Conservation (phyloP, 2,113 vertebrate genomes). For the Phocoena phocoena region DNA sequence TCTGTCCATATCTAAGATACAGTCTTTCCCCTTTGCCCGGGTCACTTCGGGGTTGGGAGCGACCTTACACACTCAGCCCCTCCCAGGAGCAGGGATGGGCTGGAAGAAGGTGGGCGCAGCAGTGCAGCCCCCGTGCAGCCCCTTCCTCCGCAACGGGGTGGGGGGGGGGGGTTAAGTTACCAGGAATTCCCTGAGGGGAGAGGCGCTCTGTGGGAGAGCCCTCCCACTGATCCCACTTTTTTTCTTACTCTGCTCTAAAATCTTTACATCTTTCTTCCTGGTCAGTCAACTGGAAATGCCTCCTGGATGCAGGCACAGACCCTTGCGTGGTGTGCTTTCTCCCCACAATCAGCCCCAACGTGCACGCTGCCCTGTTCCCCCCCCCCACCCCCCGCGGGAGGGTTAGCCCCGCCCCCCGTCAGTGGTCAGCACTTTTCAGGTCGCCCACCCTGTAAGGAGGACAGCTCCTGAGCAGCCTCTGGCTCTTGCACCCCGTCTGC, state of each 20-base stretch:
- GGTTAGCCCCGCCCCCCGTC: neutral
- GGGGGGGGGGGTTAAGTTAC: neutral
- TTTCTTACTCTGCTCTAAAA: neutral
- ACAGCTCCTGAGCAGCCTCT: neutral
- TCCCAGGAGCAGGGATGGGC: neutral
- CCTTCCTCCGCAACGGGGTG: neutral
- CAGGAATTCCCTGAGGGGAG: neutral
- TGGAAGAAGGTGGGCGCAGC: no score
- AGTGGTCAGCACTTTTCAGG: neutral
- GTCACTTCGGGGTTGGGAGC: neutral
- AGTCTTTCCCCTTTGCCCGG: neutral
- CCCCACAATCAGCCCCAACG: rapidly evolving
- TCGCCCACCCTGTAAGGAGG: neutral
- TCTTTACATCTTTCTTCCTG: neutral
- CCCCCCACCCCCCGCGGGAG: neutral
- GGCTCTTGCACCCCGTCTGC: neutral
- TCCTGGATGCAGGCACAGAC: neutral
- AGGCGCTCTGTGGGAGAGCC: neutral
- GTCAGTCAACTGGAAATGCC: neutral
- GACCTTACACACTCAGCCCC: neutral
- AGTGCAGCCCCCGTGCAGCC: no score
- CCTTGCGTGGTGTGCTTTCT: neutral
- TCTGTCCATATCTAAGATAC: neutral
- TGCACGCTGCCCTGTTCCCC: neutral
- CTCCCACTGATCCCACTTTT: neutral